Evolutionary conservation across 2,797 vertebrate species (phyloP).

Genomic region (Neostethus bicornis): DNA sequence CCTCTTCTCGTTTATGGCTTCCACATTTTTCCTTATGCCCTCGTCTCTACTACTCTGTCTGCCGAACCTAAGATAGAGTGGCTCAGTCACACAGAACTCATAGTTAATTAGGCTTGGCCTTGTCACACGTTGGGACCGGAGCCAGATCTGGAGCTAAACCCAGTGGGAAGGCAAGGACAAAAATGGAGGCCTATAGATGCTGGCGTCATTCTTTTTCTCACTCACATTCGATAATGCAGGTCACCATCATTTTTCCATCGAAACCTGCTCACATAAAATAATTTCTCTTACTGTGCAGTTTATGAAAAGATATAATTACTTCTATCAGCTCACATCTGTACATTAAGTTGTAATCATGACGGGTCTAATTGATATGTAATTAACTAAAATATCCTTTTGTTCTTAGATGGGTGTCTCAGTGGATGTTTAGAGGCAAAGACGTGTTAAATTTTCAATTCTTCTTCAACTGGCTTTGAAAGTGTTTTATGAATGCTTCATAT

Average conservation of each 20-base stretch:
- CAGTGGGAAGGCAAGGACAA: constrained; percentile 65
- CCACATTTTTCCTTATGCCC: constrained; percentile 26
- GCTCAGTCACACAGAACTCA: constrained; percentile 68
- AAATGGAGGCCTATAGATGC: constrained; percentile 67
- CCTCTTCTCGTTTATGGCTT: constrained; percentile 46
- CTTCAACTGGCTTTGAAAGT: neutral
- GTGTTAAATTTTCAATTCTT: neutral
- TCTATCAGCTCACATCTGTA: neutral
- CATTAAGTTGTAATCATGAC: neutral
- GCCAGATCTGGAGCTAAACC: constrained; percentile 59
- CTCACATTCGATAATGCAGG: constrained; percentile 43
- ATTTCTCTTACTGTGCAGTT: constrained; percentile 8
- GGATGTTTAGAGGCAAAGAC: neutral
- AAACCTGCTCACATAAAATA: constrained; percentile 19
- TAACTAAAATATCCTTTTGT: neutral
- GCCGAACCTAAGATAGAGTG: constrained; percentile 67
- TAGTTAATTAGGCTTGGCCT: constrained; percentile 76
- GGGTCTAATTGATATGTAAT: neutral
- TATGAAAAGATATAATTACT: neutral
- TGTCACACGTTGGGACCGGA: constrained; percentile 66
- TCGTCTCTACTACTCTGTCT: constrained; percentile 40
- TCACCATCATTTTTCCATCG: constrained; percentile 27
- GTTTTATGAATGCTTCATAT: neutral
- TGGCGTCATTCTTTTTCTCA: constrained; percentile 56
- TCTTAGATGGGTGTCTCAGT: neutral